Evolutionary conservation across 2,888 invertebrate genomes (phyloP).

Genomic region (Parapristionchus giblindavisi): DNA sequence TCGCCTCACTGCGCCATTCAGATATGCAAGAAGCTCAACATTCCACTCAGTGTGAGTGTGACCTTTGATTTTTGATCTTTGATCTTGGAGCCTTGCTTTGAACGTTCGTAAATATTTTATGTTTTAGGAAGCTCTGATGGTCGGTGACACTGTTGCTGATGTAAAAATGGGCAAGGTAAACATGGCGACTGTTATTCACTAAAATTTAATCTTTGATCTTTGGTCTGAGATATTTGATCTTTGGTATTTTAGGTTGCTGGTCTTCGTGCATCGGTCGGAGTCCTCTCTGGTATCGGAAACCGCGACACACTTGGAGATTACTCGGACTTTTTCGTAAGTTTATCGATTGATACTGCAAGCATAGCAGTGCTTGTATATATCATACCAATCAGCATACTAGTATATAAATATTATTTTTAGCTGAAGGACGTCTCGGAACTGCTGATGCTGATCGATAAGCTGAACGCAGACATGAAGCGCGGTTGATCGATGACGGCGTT

Average conservation of each 20-base stretch:
- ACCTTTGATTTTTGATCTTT: background rate
- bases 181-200: background rate
- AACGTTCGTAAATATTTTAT: background rate
- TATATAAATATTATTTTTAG: conserved; percentile 47
- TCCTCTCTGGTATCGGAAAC: conserved; percentile 71
- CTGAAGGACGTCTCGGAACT: conserved; percentile 64
- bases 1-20: conserved; percentile 71
- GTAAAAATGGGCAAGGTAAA: conserved; percentile 71
- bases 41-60: conserved; percentile 56
- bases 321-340: conserved; percentile 65
- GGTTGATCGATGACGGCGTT: conserved; percentile 42
- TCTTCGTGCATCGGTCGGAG: conserved; percentile 71
- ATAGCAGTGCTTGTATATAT: too few species aligned
- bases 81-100: background rate
- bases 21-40: conserved; percentile 64
- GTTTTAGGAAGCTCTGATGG: conserved; percentile 70
- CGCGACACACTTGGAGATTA: conserved; percentile 63
- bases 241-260: conserved; percentile 39
- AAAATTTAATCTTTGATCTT: too few species aligned
- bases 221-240: too few species aligned
- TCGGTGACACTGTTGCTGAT: conserved; percentile 73
- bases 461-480: conserved; percentile 56
- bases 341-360: background rate
- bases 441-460: conserved; percentile 53
- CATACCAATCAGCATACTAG: too few species aligned